Conservation (phyloP, 2,113 vertebrate genomes). For the Aphyosemion australe region DNA sequence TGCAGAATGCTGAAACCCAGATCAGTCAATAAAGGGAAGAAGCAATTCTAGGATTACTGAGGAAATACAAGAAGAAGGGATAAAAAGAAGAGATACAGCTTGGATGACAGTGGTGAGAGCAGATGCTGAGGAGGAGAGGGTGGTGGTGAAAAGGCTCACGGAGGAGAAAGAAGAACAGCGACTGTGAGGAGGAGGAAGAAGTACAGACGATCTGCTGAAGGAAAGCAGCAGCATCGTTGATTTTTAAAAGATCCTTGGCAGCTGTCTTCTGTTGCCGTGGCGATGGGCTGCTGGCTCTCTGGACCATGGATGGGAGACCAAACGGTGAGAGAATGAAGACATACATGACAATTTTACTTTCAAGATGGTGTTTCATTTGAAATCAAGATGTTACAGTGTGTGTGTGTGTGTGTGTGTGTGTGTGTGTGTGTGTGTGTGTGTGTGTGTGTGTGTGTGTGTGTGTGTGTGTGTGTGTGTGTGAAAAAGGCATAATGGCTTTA, state of each 20-base stretch:
- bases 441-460: constrained; percentile 9
- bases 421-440: background rate
- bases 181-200: constrained; percentile 36
- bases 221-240: constrained; percentile 45
- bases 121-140: constrained; percentile 33
- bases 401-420: constrained; percentile 1
- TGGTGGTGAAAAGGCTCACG: constrained; percentile 15
- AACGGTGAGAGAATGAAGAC: constrained; percentile 42
- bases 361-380: background rate
- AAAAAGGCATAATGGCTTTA: constrained; percentile 37
- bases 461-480: no score
- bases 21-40: constrained; percentile 37
- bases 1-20: constrained; percentile 41
- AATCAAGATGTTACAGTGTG: background rate
- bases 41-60: constrained; percentile 9
- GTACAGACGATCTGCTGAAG: constrained; percentile 42
- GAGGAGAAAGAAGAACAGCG: background rate
- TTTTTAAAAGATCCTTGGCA: constrained; percentile 41
- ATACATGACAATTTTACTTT: background rate
- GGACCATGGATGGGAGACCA: constrained; percentile 73
- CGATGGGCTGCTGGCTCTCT: constrained; percentile 76
- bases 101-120: constrained; percentile 4
- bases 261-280: constrained; percentile 59
- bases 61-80: constrained; percentile 28
- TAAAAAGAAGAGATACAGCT: background rate